Percentiles rank a stretch among this genome's conserved stretches.
These are phyloP conservation scores for Petrolisthes manimaculis DNA, from an alignment of 2,888 invertebrate species.

Conservation along the genomic window DNA sequence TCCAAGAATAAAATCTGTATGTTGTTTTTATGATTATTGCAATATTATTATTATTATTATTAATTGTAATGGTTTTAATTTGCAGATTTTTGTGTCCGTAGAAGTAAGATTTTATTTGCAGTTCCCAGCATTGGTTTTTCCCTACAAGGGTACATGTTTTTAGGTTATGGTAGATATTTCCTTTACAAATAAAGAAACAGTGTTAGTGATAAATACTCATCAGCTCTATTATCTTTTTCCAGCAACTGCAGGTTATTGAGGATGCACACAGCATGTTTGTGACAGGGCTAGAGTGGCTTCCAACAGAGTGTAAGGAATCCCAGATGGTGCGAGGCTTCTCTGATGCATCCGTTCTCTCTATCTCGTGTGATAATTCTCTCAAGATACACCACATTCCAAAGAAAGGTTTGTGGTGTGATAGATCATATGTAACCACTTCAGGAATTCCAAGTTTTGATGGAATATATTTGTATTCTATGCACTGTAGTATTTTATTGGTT, in stretches of 20 bases:
- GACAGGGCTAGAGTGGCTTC: conserved; percentile 94
- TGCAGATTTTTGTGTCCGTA: no score
- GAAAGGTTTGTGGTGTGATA: conserved; percentile 76
- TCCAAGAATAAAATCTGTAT: no score
- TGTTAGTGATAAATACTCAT: no score
- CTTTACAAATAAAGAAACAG: no score
- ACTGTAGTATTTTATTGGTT: no score
- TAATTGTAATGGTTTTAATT: no score
- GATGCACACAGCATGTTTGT: conserved; percentile 96
- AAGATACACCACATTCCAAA: conserved; percentile 88
- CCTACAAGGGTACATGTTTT: neutral
- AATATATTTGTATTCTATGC: no score
- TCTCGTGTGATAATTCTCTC: conserved; percentile 94
- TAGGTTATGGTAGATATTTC: neutral
- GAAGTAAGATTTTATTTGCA: no score
- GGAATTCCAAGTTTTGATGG: no score
- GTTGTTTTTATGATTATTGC: neutral
- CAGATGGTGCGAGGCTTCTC: conserved; percentile 68
- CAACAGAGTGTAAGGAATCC: conserved; percentile 69
- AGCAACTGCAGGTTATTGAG: conserved; percentile 85
- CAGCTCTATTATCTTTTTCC: conserved; percentile 60
- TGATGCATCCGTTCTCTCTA: conserved; percentile 90
- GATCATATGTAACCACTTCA: no score
- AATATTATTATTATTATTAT: neutral
- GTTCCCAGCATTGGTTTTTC: neutral